Conservation (phyloP, 2,113 vertebrate genomes). For the Hyaena hyaena region DNA sequence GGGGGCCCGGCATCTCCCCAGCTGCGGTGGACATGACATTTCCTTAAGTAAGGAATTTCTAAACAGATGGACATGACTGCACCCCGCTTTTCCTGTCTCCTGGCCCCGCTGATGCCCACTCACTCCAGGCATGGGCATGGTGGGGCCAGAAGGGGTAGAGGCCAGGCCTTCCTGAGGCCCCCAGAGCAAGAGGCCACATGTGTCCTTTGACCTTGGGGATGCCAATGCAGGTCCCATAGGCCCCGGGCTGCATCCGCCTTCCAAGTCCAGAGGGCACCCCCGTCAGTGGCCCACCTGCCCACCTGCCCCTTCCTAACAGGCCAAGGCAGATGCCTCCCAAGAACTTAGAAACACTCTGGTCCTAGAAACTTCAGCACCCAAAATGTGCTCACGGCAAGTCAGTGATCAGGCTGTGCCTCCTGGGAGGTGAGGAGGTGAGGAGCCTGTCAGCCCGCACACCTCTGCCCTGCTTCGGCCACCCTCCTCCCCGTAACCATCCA, state of each 20-base stretch:
- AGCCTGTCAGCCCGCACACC: not conserved
- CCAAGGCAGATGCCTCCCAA: not conserved
- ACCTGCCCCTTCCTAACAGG: not conserved
- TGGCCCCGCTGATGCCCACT: fast-evolving
- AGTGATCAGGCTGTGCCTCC: not conserved
- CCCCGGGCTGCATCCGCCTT: too few species aligned
- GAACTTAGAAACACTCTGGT: fast-evolving
- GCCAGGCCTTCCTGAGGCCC: not conserved
- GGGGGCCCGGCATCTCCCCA: fast-evolving
- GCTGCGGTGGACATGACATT: not conserved
- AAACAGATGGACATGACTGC: not conserved
- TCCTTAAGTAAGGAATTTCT: not conserved
- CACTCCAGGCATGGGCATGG: fast-evolving
- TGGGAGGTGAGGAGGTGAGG: not conserved
- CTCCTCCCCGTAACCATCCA: too few species aligned
- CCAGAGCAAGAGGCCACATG: not conserved
- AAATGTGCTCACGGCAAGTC: not conserved
- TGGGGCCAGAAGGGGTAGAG: fast-evolving
- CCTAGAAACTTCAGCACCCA: not conserved
- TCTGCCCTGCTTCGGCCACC: not conserved
- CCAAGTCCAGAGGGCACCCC: not conserved
- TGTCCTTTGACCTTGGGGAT: not conserved
- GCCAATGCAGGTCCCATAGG: not conserved
- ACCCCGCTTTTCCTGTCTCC: not conserved
- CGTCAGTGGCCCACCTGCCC: fast-evolving